These are phyloP conservation scores for Dicycla oo DNA, from an alignment of 2,888 invertebrate genomes.

Conservation along the genomic window DNA sequence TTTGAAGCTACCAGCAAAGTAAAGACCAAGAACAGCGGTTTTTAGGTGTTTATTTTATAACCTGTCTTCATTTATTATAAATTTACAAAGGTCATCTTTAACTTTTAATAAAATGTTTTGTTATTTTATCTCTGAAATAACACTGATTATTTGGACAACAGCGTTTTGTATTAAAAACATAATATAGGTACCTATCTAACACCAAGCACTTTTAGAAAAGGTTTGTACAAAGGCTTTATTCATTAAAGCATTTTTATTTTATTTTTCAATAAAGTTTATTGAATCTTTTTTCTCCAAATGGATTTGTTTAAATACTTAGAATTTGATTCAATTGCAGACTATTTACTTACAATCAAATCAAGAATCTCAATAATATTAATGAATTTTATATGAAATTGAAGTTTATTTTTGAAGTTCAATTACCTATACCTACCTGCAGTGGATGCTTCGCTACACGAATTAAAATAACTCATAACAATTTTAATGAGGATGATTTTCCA, in stretches of 20 bases:
- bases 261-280: no score
- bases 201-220: no score
- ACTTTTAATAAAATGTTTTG: slow-evolving; percentile 1
- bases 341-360: neutral
- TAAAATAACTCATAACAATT: neutral
- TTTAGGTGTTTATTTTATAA: neutral
- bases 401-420: neutral
- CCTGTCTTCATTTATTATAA: neutral
- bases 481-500: neutral
- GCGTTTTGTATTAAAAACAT: neutral
- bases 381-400: neutral
- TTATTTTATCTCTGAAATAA: slow-evolving; percentile 11
- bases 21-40: neutral
- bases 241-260: no score
- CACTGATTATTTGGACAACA: neutral
- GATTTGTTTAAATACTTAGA: neutral
- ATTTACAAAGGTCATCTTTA: slow-evolving; percentile 3
- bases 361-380: neutral
- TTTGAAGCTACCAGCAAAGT: neutral
- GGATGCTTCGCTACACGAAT: neutral
- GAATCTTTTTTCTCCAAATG: neutral
- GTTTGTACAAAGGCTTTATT: no score
- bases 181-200: no score
- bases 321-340: neutral
- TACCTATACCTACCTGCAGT: neutral